Base-by-base conservation (phyloP, 2,113 vertebrate species). In the Antennarius striatus region DNA sequence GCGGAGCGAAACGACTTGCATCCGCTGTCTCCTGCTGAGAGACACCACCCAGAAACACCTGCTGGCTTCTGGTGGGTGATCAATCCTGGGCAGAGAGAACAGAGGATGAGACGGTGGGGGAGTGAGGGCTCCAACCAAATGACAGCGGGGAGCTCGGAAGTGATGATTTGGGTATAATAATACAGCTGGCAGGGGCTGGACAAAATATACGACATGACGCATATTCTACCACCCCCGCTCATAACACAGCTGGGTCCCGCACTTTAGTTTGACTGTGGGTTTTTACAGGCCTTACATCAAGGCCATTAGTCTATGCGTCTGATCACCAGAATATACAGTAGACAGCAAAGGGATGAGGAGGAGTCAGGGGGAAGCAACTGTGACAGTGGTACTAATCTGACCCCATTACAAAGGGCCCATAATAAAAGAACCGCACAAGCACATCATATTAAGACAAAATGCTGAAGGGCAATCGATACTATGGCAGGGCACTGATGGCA, bases 301-400 rank as follows among this genome's bases (percentile, higher is more conserved):
- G 85, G 72, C 85, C 81, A 45, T 12, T 59, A 71, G 73, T 59
- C 56, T 66, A 64, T n/a, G 73, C 63, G 29, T 73, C 70, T 63
- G 81, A 85, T 86, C 79, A 65, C 14, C 63, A 73, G 62, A 30
- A 67, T 11, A 58, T 22, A 22, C 22, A 22, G 22, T 22, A 60
- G 68, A 43, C 52, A 66, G 69, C 15, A 45, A 14, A 77, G 52
- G 57, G 70, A 43, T 56, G 56, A 63, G 14, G 46, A 56, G 56
- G 45, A 50, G 30, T 40, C 57, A 61, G 76, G 72, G 43, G 64
- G 56, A 46, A 77, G 69, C 75, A 75, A 68, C 67, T 72, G 73
- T 79, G 79, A 82, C 71, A 81, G 71, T 77, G 68, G 76, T 87
- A 90, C 90, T 92, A 89, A 89, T 91, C 89, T 82, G 77, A 43